A percentile compares a stretch with the other conserved stretches of the same genome.
phyloP scores from a whole-genome alignment of 2,113 vertebrate genomes.

The Chroicocephalus ridibundus region DNA sequence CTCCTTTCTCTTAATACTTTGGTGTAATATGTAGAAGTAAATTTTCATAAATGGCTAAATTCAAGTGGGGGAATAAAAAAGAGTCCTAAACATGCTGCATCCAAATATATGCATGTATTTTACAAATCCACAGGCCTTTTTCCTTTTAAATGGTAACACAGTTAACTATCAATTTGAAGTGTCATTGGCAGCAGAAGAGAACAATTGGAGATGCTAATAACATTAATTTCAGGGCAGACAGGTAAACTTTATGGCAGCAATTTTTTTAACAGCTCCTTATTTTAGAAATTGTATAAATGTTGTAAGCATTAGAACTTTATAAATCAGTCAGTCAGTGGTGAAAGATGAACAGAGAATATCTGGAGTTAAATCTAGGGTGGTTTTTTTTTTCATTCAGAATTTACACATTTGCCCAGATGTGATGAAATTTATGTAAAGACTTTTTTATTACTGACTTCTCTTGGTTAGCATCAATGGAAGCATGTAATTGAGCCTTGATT shows the following conservation, averaged over 20 bases:
- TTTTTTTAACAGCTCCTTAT: neutral
- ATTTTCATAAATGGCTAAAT: neutral
- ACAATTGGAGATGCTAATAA: neutral
- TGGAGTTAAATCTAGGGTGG: conserved; percentile 4
- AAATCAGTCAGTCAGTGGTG: neutral
- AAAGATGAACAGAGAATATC: neutral
- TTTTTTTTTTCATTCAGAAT: neutral
- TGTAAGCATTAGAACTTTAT: neutral
- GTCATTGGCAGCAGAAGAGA: neutral
- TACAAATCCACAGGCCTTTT: neutral
- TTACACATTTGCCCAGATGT: neutral
- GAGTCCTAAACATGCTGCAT: neutral
- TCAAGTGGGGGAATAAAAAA: neutral
- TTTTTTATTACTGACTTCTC: neutral
- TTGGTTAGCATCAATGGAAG: neutral
- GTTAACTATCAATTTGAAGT: neutral
- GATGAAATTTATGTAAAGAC: neutral
- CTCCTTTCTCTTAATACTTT: neutral
- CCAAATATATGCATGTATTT: neutral
- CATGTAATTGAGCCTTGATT: conserved; percentile 33
- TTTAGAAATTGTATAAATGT: neutral
- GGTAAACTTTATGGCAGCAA: conserved; percentile 20
- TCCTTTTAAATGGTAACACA: neutral
- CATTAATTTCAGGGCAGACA: neutral
- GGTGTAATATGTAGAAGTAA: neutral